Evolutionary conservation across 2,888 invertebrate genomes (phyloP).

Genomic region (Choreutis nemorana): DNA sequence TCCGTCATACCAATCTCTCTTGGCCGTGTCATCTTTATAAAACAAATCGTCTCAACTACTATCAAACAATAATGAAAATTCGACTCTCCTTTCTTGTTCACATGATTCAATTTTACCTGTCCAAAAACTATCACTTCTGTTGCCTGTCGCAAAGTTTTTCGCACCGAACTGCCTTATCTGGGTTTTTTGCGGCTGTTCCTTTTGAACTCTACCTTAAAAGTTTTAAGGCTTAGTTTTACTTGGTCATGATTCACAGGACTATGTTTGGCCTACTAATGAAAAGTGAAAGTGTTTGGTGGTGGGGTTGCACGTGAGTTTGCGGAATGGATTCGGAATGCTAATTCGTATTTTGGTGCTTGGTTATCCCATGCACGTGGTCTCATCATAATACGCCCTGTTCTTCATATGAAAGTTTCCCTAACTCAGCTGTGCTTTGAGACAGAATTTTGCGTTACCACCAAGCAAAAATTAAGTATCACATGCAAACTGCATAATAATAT

Average conservation of each 20-base stretch:
- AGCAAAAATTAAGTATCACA: too few relatives aligned
- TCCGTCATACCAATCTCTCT: constrained; percentile 59
- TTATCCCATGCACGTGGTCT: constrained; percentile 29
- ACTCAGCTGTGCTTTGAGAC: too few relatives aligned
- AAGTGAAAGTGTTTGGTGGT: constrained; percentile 55
- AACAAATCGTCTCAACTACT: constrained; percentile 19
- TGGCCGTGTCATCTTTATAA: constrained; percentile 37
- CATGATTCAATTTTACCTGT: too few relatives aligned
- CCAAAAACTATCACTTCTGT: too few relatives aligned
- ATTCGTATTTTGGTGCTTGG: constrained; percentile 52
- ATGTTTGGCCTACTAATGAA: constrained; percentile 52
- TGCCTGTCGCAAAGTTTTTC: too few relatives aligned
- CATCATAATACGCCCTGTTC: constrained; percentile 2
- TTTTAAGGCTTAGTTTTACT: too few relatives aligned
- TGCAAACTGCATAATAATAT: too few relatives aligned
- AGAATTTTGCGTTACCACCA: too few relatives aligned
- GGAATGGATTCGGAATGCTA: constrained; percentile 38
- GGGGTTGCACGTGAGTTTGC: constrained; percentile 12
- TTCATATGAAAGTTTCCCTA: constrained; percentile 7
- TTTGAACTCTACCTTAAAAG: too few relatives aligned
- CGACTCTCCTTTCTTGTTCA: too few relatives aligned
- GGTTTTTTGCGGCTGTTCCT: too few relatives aligned
- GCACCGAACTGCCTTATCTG: too few relatives aligned
- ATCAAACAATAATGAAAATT: constrained; percentile 11
- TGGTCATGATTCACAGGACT: constrained; percentile 21